phyloP scores from a whole-genome alignment of 2,888 invertebrate species.

The Mamestra brassicae region DNA sequence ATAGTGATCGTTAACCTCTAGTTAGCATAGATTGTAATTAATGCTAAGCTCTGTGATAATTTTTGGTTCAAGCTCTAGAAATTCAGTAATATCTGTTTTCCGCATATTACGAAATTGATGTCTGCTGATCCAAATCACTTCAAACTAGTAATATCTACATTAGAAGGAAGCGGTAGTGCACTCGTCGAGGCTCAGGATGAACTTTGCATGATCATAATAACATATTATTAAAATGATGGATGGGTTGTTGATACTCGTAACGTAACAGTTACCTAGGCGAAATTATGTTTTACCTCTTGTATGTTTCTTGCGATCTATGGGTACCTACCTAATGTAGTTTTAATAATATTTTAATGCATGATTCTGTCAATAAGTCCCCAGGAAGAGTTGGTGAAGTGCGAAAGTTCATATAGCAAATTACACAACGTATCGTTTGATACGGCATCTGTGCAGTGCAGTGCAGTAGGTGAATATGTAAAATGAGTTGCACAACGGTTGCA shows the following conservation, averaged over 20 bases:
- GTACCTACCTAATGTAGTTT: slow-evolving; percentile 64
- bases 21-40: slow-evolving; percentile 8
- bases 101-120: slow-evolving; percentile 49
- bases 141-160: neutral
- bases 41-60: neutral
- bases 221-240: slow-evolving; percentile 47
- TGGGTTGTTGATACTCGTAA: slow-evolving; percentile 25
- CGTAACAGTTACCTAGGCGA: slow-evolving; percentile 11
- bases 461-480: slow-evolving; percentile 76
- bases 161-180: slow-evolving; percentile 35
- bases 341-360: slow-evolving; percentile 63
- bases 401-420: slow-evolving; percentile 75
- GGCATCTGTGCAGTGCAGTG: slow-evolving; percentile 71
- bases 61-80: slow-evolving; percentile 13
- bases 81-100: slow-evolving; percentile 29
- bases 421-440: slow-evolving; percentile 80
- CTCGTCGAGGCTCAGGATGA: slow-evolving; percentile 30
- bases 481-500: slow-evolving; percentile 73
- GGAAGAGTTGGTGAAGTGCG: slow-evolving; percentile 74
- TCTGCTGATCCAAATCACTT: slow-evolving; percentile 33
- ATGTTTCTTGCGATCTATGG: neutral
- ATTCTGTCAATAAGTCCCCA: slow-evolving; percentile 57
- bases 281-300: slow-evolving; percentile 21
- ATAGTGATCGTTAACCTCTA: neutral
- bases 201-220: slow-evolving; percentile 49